phyloP scores from a whole-genome alignment of 2,113 vertebrate species.

The Neomonachus schauinslandi region DNA sequence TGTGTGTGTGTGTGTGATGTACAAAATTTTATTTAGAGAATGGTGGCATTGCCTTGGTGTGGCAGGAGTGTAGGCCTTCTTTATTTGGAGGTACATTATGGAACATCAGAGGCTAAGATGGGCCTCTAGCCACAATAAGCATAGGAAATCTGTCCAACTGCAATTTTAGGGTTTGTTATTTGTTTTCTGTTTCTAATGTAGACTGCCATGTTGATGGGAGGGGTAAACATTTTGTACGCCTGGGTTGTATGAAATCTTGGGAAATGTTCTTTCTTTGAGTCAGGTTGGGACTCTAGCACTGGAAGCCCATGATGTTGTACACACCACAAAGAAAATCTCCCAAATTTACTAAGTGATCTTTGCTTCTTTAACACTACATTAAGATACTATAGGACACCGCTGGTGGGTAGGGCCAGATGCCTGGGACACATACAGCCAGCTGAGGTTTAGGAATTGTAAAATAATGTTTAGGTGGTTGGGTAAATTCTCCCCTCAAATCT shows the following conservation, averaged over 20 bases:
- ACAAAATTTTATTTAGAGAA: not conserved
- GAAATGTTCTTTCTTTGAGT: constrained; percentile 23
- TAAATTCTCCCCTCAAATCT: not conserved
- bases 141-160: not conserved
- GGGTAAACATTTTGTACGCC: not conserved
- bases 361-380: not conserved
- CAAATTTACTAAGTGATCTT: not conserved
- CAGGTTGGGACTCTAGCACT: not conserved
- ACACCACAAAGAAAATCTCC: not conserved
- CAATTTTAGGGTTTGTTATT: not conserved
- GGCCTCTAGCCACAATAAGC: not conserved
- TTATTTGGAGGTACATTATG: not conserved
- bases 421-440: not conserved
- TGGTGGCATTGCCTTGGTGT: not conserved
- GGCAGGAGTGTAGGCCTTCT: not conserved
- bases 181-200: not conserved
- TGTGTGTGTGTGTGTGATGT: not conserved
- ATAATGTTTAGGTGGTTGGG: not conserved
- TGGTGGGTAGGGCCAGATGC: not conserved
- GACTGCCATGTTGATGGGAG: not conserved
- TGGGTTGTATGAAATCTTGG: not conserved
- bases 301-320: not conserved
- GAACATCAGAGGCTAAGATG: not conserved
- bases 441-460: not conserved
- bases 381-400: not conserved